These are phyloP conservation scores for Thymelicus sylvestris DNA, from an alignment of 2,888 invertebrate species.

Conservation along the genomic window DNA sequence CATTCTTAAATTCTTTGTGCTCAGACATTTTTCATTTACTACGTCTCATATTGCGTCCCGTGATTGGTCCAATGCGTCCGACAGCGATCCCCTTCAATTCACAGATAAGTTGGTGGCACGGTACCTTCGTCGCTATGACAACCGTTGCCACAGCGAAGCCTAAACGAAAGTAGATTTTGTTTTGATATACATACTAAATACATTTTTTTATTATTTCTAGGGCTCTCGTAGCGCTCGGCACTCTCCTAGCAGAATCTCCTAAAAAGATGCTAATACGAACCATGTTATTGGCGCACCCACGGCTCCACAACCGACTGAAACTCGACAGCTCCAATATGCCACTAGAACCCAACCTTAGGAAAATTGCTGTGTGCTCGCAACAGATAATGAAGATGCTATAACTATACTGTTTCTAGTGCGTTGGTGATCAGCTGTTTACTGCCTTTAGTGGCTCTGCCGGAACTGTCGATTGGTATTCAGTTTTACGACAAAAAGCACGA, in stretches of 20 bases:
- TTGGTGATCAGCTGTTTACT: slow-evolving; percentile 2
- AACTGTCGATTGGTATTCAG: not conserved
- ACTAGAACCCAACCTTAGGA: slow-evolving; percentile 62
- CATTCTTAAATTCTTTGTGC: no score
- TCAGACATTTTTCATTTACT: no score
- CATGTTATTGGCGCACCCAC: slow-evolving; percentile 65
- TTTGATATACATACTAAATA: not conserved
- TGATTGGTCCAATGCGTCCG: no score
- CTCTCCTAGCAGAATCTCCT: slow-evolving; percentile 83
- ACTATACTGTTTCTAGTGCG: slow-evolving; percentile 42
- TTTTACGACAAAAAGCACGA: no score
- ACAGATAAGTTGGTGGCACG: no score
- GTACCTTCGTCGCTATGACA: no score
- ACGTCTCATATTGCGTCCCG: no score
- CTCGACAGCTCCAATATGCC: slow-evolving; percentile 59
- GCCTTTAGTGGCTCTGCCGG: not conserved
- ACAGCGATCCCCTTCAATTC: no score
- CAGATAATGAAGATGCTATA: slow-evolving; percentile 74
- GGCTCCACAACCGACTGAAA: slow-evolving; percentile 70
- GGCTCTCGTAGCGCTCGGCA: slow-evolving; percentile 90
- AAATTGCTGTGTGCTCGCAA: slow-evolving; percentile 71
- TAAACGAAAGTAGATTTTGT: no score
- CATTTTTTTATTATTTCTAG: slow-evolving; percentile 67
- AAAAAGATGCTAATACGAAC: slow-evolving; percentile 70
- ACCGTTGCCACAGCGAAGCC: no score